Conservation (phyloP, 2,113 vertebrate genomes). For the Caloenas nicobarica region DNA sequence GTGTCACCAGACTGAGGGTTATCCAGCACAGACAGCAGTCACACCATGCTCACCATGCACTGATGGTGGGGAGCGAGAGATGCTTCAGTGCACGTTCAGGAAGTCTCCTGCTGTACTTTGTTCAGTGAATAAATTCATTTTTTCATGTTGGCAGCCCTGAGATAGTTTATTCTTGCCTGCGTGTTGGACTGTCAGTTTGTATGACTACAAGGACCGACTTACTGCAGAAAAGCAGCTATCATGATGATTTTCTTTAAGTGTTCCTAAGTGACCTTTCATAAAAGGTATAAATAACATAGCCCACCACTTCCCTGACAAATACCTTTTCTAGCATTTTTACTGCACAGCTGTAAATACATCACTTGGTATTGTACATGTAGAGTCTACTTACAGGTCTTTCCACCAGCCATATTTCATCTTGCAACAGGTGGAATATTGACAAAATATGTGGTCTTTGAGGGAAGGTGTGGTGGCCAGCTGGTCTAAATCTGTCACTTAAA, state of each 20-base stretch:
- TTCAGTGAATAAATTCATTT: neutral
- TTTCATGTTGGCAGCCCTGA: neutral
- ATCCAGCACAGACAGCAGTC: rapidly evolving
- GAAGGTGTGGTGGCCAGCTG: neutral
- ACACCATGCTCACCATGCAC: neutral
- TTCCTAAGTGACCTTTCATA: neutral
- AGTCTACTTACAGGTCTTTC: neutral
- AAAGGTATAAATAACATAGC: neutral
- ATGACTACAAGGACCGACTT: neutral
- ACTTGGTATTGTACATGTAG: neutral
- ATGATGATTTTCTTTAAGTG: neutral
- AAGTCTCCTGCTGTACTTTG: rapidly evolving
- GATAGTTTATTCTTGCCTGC: neutral
- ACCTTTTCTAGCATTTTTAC: neutral
- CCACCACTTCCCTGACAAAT: neutral
- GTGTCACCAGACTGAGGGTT: neutral
- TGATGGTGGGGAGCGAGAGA: rapidly evolving
- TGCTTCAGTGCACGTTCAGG: too few species aligned
- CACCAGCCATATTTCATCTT: neutral
- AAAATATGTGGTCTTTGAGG: neutral
- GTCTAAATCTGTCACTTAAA: neutral
- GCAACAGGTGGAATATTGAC: neutral
- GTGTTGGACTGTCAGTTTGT: neutral
- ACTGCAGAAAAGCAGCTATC: neutral
- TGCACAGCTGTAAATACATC: neutral